Evolutionary conservation across 53 echinoderm and acorn worm genomes (phyloP).

Genomic region (Holothuria leucospilota): DNA sequence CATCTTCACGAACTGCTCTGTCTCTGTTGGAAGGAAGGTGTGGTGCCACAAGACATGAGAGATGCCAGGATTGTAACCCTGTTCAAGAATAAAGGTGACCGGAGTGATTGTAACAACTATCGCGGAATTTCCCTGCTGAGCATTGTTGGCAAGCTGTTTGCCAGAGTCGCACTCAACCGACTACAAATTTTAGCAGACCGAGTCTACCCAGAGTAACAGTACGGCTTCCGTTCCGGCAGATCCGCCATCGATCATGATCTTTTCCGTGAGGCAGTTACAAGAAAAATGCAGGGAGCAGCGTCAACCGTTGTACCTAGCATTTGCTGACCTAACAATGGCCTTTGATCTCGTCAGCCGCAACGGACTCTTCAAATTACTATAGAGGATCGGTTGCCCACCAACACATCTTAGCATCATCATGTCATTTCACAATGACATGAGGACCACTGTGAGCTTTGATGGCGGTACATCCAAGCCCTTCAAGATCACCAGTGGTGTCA

Average conservation of each 20-base stretch:
- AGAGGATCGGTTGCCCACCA: not conserved
- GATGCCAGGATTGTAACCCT: conserved; percentile 64
- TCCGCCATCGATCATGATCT: conserved; percentile 41
- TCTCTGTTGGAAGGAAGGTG: conserved; percentile 57
- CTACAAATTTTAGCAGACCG: conserved; percentile 53
- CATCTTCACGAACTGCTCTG: not conserved
- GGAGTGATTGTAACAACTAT: conserved; percentile 69
- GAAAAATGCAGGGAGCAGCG: conserved; percentile 7
- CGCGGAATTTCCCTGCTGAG: conserved; percentile 64
- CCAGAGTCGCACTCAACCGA: conserved; percentile 33
- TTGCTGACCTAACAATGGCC: no score
- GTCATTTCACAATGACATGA: not conserved
- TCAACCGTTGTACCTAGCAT: not conserved
- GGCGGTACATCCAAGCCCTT: not conserved
- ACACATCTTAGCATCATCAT: not conserved
- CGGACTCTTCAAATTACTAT: no score
- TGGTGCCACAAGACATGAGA: conserved; percentile 59
- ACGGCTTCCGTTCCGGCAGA: conserved; percentile 59
- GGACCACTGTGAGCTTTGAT: not conserved
- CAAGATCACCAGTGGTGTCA: no score
- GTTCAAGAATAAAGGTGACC: conserved; percentile 68
- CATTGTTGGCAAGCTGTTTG: conserved; percentile 61
- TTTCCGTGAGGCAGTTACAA: conserved; percentile 57
- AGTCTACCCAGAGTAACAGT: conserved; percentile 56
- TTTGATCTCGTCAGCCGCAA: no score